Percentiles rank a stretch among this genome's conserved stretches.
Evolutionary conservation across 2,113 vertebrate genomes (phyloP).

Genomic region (Passer domesticus): DNA sequence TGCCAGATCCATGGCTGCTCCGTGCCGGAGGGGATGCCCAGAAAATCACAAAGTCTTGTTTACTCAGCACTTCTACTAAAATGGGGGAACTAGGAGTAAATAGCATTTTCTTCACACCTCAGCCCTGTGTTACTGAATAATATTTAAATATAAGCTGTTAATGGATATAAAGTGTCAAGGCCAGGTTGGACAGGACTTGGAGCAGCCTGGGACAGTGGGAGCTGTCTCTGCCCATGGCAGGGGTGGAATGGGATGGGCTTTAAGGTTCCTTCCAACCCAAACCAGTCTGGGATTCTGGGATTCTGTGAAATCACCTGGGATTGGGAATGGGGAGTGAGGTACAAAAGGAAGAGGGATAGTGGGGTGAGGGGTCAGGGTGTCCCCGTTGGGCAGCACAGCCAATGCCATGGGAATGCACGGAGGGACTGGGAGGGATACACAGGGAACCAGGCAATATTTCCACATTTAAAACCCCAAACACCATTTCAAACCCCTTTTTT

Average conservation of each 20-base stretch:
- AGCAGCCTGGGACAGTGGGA: rapidly evolving
- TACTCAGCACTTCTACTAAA: neutral
- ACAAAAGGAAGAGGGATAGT: neutral
- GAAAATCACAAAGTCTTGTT: neutral
- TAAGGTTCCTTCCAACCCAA: neutral
- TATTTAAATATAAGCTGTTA: neutral
- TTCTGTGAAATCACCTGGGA: neutral
- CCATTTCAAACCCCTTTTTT: neutral
- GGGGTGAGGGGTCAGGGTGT: neutral
- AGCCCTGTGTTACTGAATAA: neutral
- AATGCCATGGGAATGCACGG: rapidly evolving
- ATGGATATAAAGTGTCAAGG: neutral
- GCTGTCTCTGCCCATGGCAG: neutral
- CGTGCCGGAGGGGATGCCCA: neutral
- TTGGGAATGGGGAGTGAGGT: neutral
- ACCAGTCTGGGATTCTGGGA: neutral
- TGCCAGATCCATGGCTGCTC: neutral
- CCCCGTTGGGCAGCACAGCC: rapidly evolving
- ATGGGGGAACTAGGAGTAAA: neutral
- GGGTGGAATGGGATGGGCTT: neutral
- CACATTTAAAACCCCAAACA: neutral
- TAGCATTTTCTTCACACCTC: neutral
- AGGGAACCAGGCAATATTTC: neutral
- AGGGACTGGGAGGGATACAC: neutral
- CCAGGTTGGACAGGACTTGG: rapidly evolving